These are phyloP conservation scores for Tiliacea citrago DNA, from an alignment of 2,888 invertebrate species.

Conservation along the genomic window DNA sequence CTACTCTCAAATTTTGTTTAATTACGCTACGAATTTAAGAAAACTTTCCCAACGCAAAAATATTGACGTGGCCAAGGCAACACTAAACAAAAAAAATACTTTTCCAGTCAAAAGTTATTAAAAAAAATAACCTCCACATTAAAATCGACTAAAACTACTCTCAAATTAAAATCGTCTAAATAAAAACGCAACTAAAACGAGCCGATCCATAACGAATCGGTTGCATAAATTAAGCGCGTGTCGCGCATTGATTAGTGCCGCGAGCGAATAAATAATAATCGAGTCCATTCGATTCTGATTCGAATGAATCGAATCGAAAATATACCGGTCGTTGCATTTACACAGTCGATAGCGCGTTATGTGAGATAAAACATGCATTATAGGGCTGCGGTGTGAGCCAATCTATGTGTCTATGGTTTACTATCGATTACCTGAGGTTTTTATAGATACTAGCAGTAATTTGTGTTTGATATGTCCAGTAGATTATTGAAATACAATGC, in stretches of 20 bases:
- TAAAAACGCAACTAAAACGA: conserved; percentile 67
- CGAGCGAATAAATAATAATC: conserved; percentile 85
- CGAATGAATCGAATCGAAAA: conserved; percentile 78
- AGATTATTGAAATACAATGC: conserved; percentile 48
- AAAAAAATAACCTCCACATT: conserved; percentile 22
- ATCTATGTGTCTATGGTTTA: conserved; percentile 48
- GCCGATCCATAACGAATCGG: conserved; percentile 75
- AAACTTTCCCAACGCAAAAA: background rate
- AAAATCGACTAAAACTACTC: conserved; percentile 46
- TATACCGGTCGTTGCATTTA: conserved; percentile 74
- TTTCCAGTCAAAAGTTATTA: conserved; percentile 1
- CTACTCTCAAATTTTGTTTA: conserved; percentile 57
- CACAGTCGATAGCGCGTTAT: conserved; percentile 72
- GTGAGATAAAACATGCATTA: conserved; percentile 70
- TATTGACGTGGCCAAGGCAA: background rate
- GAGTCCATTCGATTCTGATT: conserved; percentile 76
- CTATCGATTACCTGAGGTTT: conserved; percentile 62
- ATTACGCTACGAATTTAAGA: conserved; percentile 35
- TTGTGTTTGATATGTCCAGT: conserved; percentile 36
- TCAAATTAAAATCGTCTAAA: conserved; percentile 58
- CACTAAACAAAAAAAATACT: background rate
- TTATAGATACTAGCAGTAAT: conserved; percentile 48
- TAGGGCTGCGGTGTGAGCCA: conserved; percentile 52
- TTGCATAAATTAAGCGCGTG: conserved; percentile 81
- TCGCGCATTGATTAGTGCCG: conserved; percentile 85